Base-by-base conservation (phyloP, 2,797 vertebrate species). In the Mallotus villosus region DNA sequence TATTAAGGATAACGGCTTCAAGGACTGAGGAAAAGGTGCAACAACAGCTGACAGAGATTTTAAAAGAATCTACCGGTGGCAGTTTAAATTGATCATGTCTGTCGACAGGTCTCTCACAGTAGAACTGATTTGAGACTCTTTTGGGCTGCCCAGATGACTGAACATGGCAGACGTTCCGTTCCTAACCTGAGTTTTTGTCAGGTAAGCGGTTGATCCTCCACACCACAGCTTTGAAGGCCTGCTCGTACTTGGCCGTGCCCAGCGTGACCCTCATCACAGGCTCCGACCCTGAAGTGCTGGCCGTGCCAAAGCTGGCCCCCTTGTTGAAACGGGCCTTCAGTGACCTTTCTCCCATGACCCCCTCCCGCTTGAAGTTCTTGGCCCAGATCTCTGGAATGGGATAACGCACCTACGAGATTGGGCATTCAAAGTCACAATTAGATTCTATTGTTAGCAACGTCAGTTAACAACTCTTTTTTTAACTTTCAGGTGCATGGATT, bases 171-270 rank as follows among this genome's bases (percentile, higher is more conserved):
- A n/a, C 4, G 2, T n/a, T 17, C 16, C 3, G 51, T 17, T 72
- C 41, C 93, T 87, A 86, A 96, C 95, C 95, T 83, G 95, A 95
- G 86, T 96, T 97, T 86, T 97, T 97, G 87, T 97, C 95, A 29
- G 95, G 95, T 80, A 97, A 88, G 2, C 94, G 90, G 84, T 87
- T 92, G 79, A 97, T 94, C 82, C 95, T 94, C 95, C 95, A 97
- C 34, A 97, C 95, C 0, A 97, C 95, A 73, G 95, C 84, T 73
- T 88, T 93, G 87, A 95, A 97, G 80, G 95, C 95, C 29, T 95
- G 94, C 58, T 97, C 95, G 0, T 96, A 96, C 85, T 96, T 97
- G 74, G 95, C 95, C 3, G 94, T 94, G 79, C 95, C 95, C 82
- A 97, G 80, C 59, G 95, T 95, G 24, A 97, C 95, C 83, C 95